Conservation (phyloP, 2,888 invertebrate species). For the Hirtodrosophila trivittata region DNA sequence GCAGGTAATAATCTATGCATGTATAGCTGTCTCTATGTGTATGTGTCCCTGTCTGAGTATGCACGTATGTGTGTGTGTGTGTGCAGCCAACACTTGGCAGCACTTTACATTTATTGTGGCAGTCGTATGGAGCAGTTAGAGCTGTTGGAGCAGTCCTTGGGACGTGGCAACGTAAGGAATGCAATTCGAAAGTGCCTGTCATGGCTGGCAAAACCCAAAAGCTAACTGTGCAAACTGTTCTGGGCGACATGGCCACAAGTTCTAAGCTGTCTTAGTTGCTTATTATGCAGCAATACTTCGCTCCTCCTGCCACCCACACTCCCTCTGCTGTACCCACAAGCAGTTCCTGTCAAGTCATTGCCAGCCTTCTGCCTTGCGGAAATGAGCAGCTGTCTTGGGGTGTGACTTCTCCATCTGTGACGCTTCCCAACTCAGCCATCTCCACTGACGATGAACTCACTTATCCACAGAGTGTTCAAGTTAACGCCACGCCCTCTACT, state of each 20-base stretch:
- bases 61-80: constrained; percentile 19
- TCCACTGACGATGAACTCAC: not conserved
- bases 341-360: constrained; percentile 67
- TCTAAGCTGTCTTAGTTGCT: constrained; percentile 79
- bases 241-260: constrained; percentile 73
- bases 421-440: not conserved
- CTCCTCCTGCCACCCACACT: not conserved
- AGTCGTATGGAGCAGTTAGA: constrained; percentile 31
- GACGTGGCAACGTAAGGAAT: constrained; percentile 16
- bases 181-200: constrained; percentile 76
- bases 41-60: constrained; percentile 7
- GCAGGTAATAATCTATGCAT: constrained; percentile 80
- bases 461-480: constrained; percentile 39
- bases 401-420: constrained; percentile 56
- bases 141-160: not conserved
- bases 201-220: constrained; percentile 49
- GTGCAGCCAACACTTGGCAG: constrained; percentile 72
- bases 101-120: constrained; percentile 78
- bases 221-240: constrained; percentile 61
- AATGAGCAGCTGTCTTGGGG: constrained; percentile 77
- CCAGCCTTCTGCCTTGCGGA: constrained; percentile 66
- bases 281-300: constrained; percentile 61
- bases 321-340: constrained; percentile 14
- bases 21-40: constrained; percentile 47
- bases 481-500: constrained; percentile 32